phyloP scores from a whole-genome alignment of 2,113 vertebrate species.

The Phrynosoma blainvillii region DNA sequence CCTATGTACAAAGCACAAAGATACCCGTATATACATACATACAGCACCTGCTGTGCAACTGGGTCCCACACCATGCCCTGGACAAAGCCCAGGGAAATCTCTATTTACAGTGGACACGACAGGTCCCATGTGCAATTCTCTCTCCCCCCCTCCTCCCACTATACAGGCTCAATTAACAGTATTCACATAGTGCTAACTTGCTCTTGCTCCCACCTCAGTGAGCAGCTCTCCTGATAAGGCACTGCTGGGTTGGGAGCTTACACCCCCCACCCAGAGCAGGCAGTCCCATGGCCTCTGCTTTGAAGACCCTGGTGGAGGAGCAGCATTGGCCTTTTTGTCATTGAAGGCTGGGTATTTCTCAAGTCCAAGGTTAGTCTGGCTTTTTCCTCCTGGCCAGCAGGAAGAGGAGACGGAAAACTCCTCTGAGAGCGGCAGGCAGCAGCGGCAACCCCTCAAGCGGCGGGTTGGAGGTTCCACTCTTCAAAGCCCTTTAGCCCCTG shows the following conservation, averaged over 20 bases:
- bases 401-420: background rate
- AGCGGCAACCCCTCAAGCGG: too few relatives aligned
- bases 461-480: too few relatives aligned
- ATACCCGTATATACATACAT: background rate
- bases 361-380: background rate
- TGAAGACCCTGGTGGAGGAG: too few relatives aligned
- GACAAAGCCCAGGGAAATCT: slow-evolving; percentile 64
- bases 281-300: background rate
- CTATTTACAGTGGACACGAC: slow-evolving; percentile 59
- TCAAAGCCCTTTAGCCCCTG: background rate
- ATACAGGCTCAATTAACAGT: slow-evolving; percentile 26
- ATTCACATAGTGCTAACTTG: slow-evolving; percentile 27
- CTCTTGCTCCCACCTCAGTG: background rate
- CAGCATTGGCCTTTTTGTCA: accelerated
- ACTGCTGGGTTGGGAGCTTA: slow-evolving; percentile 2
- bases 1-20: background rate
- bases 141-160: slow-evolving; percentile 37
- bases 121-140: slow-evolving; percentile 56
- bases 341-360: background rate
- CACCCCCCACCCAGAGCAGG: background rate
- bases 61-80: background rate
- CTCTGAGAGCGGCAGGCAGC: background rate
- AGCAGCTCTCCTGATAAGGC: slow-evolving; percentile 23
- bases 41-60: background rate
- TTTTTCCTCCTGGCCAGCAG: slow-evolving; percentile 24